Base-by-base conservation (phyloP, 2,113 vertebrate genomes). In the Epinephelus cyanopodus region DNA sequence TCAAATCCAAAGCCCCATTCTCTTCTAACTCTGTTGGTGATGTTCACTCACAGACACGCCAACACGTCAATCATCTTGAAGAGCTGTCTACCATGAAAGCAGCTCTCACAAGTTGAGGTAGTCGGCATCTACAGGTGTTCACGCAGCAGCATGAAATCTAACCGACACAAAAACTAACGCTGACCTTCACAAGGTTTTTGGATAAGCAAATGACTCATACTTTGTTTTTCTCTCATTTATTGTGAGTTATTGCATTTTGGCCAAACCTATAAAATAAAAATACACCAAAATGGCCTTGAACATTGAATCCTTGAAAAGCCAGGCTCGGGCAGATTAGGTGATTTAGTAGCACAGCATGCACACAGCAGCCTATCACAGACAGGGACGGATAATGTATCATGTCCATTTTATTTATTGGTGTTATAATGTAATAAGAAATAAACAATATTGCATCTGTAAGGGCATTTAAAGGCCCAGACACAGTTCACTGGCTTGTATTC, bases 401-500 rank as follows among this genome's bases (percentile, higher is more conserved):
- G 66, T 57, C 0, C 4, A 50, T 56, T 60, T 39, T 18, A 83
- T 84, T 84, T 12, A 61, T 56, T 48, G 21, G 25, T 47, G 4
- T 48, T 37, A 45, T 78, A 63, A 27, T 48, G 11, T 69, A n/a
- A 65, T 33, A 74, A 63, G 4, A 72, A 63, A 63, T 53, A 68
- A 83, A 29, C 3, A 64, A 72, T 39, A 47, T 50, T 39, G 29
- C 65, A 72, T 42, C 25, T 48, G 47, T 25, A 63, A 77, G 53
- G 27, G 25, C 39, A 63, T 52, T 67, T 71, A 25, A 47, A 42
- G 25, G 69, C n/a, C 15, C 27, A 74, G 48, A 63, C 39, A 72
- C 39, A 72, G 64, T 65, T 71, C 17, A 65, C 8, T 70, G 52
- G 63, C 50, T 74, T 70, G 27, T 23, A 53, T 78, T 58, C 37